Conservation (phyloP, 92 coral and sea anemone genomes). For the Actinernus sp. region DNA sequence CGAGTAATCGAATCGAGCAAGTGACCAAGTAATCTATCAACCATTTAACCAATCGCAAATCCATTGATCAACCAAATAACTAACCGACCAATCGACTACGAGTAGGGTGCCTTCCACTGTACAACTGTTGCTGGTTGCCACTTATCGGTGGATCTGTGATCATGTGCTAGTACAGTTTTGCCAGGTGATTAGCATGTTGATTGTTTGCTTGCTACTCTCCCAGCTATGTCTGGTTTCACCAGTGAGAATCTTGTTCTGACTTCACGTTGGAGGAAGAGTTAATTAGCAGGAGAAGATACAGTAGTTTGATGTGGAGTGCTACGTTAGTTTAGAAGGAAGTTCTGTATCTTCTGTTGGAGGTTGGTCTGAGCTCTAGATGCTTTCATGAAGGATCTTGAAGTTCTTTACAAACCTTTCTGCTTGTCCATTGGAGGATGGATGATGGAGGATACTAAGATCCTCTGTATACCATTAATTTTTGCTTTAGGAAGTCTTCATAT, state of each 20-base stretch:
- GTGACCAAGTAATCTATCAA: too few species aligned
- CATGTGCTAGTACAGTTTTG: constrained; percentile 11
- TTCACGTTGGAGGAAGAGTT: constrained; percentile 33
- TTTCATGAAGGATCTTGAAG: constrained; percentile 17
- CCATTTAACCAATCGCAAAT: too few species aligned
- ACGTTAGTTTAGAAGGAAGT: constrained; percentile 37
- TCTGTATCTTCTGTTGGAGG: too few species aligned
- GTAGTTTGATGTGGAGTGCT: constrained; percentile 49
- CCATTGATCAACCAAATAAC: too few species aligned
- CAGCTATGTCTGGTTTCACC: constrained; percentile 20
- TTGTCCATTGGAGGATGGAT: constrained; percentile 14
- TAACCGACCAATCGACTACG: too few species aligned
- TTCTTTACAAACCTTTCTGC: constrained; percentile 39
- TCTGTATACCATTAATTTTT: constrained; percentile 21
- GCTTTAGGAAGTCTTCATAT: constrained; percentile 9
- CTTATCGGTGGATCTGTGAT: constrained; percentile 1
- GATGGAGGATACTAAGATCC: constrained; percentile 21
- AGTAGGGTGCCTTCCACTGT: too few species aligned
- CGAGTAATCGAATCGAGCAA: too few species aligned
- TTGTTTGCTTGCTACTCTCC: constrained; percentile 10
- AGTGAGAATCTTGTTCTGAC: constrained; percentile 30
- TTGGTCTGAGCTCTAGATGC: constrained; percentile 22
- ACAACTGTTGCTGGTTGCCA: constrained; percentile 22
- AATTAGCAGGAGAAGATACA: constrained; percentile 32
- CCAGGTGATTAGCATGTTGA: constrained; percentile 1